These are phyloP conservation scores for Pissodes strobi DNA, from an alignment of 1,140 invertebrate species.

Conservation along the genomic window DNA sequence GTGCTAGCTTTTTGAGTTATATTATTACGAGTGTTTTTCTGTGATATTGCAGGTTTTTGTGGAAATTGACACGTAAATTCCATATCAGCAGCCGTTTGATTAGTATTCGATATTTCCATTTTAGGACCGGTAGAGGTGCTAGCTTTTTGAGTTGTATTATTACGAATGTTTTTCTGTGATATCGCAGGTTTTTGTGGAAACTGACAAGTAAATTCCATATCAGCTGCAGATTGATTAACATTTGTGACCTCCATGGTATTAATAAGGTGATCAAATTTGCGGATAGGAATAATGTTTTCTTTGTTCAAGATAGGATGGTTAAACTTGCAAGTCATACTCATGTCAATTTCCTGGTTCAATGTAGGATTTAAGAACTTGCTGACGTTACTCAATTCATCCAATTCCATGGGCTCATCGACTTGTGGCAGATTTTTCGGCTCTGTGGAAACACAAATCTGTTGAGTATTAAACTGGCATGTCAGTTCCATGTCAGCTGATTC, in stretches of 20 bases:
- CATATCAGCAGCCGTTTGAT: background rate
- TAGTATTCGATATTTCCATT: no score
- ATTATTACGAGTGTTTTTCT: no score
- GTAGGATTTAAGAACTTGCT: background rate
- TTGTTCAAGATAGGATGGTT: no score
- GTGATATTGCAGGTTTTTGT: no score
- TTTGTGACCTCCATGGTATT: background rate
- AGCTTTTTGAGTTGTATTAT: no score
- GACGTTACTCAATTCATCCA: background rate
- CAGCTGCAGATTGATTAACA: background rate
- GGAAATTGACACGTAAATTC: slow-evolving; percentile 4
- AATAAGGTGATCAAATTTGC: no score
- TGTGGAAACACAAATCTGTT: background rate
- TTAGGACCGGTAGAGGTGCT: no score
- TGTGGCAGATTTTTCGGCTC: background rate
- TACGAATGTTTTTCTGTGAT: no score
- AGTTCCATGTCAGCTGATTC: slow-evolving; percentile 2
- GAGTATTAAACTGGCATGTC: background rate
- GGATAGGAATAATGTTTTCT: no score
- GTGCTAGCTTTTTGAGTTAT: no score
- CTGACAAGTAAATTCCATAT: slow-evolving; percentile 5
- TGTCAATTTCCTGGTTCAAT: background rate
- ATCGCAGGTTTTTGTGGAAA: no score
- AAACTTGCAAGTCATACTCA: background rate
- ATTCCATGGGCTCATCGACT: no score